These are phyloP conservation scores for Agrochola macilenta DNA, from an alignment of 2,888 invertebrate genomes.

Conservation along the genomic window DNA sequence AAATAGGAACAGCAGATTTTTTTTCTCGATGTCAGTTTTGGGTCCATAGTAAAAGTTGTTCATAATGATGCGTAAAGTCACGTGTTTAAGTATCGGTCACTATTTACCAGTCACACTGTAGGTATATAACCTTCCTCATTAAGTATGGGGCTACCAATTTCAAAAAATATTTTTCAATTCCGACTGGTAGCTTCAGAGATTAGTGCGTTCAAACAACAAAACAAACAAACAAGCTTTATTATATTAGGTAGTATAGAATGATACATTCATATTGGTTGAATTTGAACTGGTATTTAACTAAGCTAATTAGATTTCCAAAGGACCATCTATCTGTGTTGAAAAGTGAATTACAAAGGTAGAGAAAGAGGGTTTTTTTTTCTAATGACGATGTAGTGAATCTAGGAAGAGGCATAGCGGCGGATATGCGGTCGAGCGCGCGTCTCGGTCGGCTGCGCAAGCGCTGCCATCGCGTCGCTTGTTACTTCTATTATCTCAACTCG, in stretches of 20 bases:
- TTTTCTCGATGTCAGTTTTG: too few species aligned
- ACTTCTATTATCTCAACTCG: constrained; percentile 85
- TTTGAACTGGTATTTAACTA: constrained; percentile 20
- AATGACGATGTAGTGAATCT: constrained; percentile 73
- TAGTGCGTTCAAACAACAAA: background rate
- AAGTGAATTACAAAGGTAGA: constrained; percentile 64
- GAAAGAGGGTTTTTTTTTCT: constrained; percentile 64
- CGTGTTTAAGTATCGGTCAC: too few species aligned
- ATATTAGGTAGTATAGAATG: too few species aligned
- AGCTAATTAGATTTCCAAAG: constrained; percentile 33
- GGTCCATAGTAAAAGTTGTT: too few species aligned
- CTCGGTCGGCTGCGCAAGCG: constrained; percentile 83
- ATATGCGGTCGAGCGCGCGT: constrained; percentile 88
- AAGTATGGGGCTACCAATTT: background rate
- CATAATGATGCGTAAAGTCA: too few species aligned
- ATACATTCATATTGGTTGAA: constrained; percentile 9
- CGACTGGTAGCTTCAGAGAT: background rate
- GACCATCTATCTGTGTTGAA: constrained; percentile 40
- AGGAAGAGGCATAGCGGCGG: constrained; percentile 86
- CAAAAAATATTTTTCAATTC: background rate
- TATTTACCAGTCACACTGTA: too few species aligned
- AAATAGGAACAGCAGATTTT: too few species aligned
- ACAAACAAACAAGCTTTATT: background rate
- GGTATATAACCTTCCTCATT: background rate
- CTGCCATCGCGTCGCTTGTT: constrained; percentile 86